Conservation (phyloP, 2,888 invertebrate genomes). For the Girardia tigrina region DNA sequence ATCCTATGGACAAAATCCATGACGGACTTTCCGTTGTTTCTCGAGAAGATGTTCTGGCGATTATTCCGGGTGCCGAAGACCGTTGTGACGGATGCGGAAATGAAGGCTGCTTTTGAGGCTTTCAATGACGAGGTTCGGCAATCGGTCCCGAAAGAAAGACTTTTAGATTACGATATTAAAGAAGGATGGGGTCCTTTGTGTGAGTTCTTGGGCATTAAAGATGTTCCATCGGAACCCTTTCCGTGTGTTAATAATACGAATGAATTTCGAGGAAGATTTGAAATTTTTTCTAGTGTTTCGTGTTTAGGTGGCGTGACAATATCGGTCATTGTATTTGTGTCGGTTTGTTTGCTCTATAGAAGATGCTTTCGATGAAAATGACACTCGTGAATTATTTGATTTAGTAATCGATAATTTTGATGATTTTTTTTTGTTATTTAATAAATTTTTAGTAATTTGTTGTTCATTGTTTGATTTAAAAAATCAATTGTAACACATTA, state of each 20-base stretch:
- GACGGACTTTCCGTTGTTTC: background rate
- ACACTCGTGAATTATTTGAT: too few relatives aligned
- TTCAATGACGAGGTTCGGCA: conserved; percentile 31
- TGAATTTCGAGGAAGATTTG: conserved; percentile 29
- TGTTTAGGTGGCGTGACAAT: too few relatives aligned
- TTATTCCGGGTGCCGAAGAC: background rate
- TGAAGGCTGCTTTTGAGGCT: conserved; percentile 1
- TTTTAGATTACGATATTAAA: conserved; percentile 32
- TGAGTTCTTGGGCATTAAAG: conserved; percentile 26
- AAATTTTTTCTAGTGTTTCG: too few relatives aligned
- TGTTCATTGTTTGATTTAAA: too few relatives aligned
- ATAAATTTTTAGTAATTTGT: too few relatives aligned
- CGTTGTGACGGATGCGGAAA: background rate
- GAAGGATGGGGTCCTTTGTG: conserved; percentile 37
- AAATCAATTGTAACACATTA: too few relatives aligned
- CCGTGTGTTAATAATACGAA: conserved; percentile 30
- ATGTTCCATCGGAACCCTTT: conserved; percentile 29
- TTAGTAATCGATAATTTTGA: too few relatives aligned
- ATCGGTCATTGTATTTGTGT: too few relatives aligned
- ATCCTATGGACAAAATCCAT: background rate
- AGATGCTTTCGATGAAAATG: too few relatives aligned
- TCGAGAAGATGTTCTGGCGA: background rate
- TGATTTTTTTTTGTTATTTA: too few relatives aligned
- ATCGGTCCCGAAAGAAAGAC: conserved; percentile 26
- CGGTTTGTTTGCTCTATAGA: too few relatives aligned